Conservation (phyloP, 92 coral and sea anemone species). For the Heteractis magnifica region DNA sequence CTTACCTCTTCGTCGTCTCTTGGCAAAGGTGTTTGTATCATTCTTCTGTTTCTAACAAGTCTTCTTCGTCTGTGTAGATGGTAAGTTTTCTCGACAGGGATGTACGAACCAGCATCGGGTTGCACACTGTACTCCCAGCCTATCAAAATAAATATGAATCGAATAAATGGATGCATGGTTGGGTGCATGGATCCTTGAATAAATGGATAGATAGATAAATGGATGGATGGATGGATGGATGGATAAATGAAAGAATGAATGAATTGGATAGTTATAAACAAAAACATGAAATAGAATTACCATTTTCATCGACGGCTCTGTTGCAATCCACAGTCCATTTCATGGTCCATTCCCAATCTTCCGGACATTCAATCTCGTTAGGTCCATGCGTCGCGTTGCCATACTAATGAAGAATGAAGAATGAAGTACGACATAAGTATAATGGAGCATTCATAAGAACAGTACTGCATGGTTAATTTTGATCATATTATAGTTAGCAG, state of each 20-base stretch:
- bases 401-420: conserved; percentile 43
- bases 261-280: not conserved
- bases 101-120: conserved; percentile 60
- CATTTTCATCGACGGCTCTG: conserved; percentile 67
- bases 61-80: conserved; percentile 86
- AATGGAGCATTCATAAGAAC: not conserved
- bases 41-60: conserved; percentile 68
- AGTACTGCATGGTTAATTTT: not conserved
- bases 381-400: conserved; percentile 56
- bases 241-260: not conserved
- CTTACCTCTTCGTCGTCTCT: conserved; percentile 17
- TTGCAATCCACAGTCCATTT: conserved; percentile 86
- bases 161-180: no score
- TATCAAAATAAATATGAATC: not conserved
- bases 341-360: conserved; percentile 90
- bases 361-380: conserved; percentile 66
- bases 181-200: not conserved
- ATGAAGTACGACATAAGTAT: not conserved
- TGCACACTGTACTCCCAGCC: conserved; percentile 95
- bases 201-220: not conserved
- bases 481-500: no score
- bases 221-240: not conserved
- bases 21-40: conserved; percentile 28
- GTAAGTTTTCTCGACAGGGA: conserved; percentile 90
- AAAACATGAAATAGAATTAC: not conserved